Evolutionary conservation across 2,797 vertebrate genomes (phyloP).

Genomic region (Tragelaphus oryx): DNA sequence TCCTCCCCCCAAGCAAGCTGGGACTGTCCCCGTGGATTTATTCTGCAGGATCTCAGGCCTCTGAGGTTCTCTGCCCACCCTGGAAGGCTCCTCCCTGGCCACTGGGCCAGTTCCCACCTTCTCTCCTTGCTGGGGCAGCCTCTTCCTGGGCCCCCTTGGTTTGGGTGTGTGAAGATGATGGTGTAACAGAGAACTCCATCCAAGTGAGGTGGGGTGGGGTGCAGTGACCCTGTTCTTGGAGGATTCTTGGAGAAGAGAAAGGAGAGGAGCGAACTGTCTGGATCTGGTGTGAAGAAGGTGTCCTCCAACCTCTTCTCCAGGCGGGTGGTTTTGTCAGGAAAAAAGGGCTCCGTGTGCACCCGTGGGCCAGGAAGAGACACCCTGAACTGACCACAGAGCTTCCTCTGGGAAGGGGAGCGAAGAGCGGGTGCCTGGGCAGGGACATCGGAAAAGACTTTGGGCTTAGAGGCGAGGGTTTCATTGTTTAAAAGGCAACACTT

Average conservation of each 20-base stretch:
- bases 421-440: not conserved
- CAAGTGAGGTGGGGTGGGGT: not conserved
- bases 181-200: not conserved
- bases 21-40: not conserved
- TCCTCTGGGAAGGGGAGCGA: not conserved
- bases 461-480: not conserved
- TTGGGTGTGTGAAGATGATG: not conserved
- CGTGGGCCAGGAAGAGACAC: fast-evolving
- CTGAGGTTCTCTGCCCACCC: not conserved
- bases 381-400: not conserved
- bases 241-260: not conserved
- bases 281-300: not conserved
- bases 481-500: not conserved
- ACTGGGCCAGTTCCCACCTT: too few relatives aligned
- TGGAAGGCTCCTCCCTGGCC: not conserved
- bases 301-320: not conserved
- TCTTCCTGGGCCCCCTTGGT: not conserved
- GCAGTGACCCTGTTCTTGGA: not conserved
- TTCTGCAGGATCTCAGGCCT: not conserved
- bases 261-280: not conserved
- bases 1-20: not conserved
- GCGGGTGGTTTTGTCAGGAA: not conserved
- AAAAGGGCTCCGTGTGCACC: fast-evolving
- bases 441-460: not conserved
- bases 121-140: not conserved